Base-by-base conservation (phyloP, 2,797 vertebrate genomes). In the Iguana delicatissima region DNA sequence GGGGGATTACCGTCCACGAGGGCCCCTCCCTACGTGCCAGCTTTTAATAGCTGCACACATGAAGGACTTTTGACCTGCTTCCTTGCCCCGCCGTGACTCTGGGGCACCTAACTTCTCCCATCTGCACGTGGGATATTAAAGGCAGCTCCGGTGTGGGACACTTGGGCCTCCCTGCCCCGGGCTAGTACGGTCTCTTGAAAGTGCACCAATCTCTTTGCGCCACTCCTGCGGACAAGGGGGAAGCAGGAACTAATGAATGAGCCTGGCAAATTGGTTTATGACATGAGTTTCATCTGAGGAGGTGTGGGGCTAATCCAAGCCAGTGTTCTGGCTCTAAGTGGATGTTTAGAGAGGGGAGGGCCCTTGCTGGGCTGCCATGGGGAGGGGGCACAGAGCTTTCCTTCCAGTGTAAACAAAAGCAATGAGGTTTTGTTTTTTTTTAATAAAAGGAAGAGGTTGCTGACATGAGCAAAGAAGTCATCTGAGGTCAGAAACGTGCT, bases 401-500 rank as follows among this genome's bases (percentile, higher is more conserved):
- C 81, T 91, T 86, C 81, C 82, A 76, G 42, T 67, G 64, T 62
- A 69, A 88, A 84, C 87, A 0, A 52, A 57, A 0, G 50, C 67
- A 59, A 50, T 79, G 3, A 32, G 42, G 3, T 46, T 2, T 46
- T 46, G 42, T 62, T 24, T 7, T 64, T 24, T 64, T 64, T 24
- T 64, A 1, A 50, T 50, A 86, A 86, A 85, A 80, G 80, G 84
- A 46, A n/a, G 29, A 73, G 80, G 62, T 67, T 52, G 83, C 2
- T 13, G 89, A 91, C 20, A 80, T 93, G 87, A 92, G 84, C 46
- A 46, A 46, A 46, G 0, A 2, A 89, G 93, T 92, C 92, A 7
- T 16, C 91, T 86, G 91, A 92, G 95, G 94, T 93, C 88, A 85
- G 1, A 9, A 72, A 3, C 10, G 0, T 0, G 46, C 84, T 13